Conservation (phyloP, 35 echinoderm and acorn worm species). For the Ophiothrix spiculata region DNA sequence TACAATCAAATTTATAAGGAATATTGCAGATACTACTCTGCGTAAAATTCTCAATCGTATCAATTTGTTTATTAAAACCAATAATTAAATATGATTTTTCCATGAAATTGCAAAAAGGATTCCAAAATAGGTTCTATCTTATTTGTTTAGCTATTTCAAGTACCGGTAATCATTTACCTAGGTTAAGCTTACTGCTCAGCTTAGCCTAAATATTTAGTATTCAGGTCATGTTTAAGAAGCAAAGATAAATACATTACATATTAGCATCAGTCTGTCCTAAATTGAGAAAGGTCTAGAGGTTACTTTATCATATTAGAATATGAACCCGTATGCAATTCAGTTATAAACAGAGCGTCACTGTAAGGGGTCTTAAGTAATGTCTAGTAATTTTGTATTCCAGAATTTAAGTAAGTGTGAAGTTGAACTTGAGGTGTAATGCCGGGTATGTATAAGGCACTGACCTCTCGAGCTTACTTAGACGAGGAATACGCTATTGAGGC, state of each 20-base stretch:
- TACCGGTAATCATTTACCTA: no score
- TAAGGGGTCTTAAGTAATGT: neutral
- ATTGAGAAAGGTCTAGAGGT: slow-evolving; percentile 4
- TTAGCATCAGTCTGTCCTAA: neutral
- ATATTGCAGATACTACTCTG: no score
- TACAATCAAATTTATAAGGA: no score
- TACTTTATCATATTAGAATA: slow-evolving; percentile 17
- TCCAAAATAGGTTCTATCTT: no score
- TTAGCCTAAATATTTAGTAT: neutral
- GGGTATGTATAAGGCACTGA: slow-evolving; percentile 4
- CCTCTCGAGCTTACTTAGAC: neutral
- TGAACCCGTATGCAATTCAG: neutral
- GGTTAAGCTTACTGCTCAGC: no score
- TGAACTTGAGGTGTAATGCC: slow-evolving; percentile 7
- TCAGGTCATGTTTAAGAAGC: neutral
- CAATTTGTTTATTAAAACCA: no score
- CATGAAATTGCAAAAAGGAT: no score
- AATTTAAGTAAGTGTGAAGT: neutral
- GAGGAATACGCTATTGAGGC: neutral
- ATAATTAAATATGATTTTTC: no score
- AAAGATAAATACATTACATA: neutral
- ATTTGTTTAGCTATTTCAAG: no score
- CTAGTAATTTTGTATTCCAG: neutral
- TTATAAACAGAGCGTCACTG: neutral
- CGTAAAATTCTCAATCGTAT: no score